Evolutionary conservation across 2,797 vertebrate species (phyloP), one percentile per base, ranked within the genome.

Genomic region (Ctenosaura bakeri): DNA sequence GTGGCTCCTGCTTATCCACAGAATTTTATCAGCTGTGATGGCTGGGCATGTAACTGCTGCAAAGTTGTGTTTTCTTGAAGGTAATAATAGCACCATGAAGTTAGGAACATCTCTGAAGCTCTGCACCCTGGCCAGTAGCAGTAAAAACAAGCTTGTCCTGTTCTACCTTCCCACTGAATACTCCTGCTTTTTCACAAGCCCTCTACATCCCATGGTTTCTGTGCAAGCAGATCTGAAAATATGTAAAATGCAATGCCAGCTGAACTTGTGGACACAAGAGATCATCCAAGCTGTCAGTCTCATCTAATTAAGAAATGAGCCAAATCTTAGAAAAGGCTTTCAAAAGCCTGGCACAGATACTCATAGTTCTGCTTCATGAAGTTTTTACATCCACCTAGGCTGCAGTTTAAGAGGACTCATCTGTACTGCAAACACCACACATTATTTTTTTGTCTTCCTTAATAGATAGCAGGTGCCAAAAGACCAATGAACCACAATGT

Each of bases 371-470:
- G 52, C 64, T 81, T 73, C 29, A 88, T 76, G 38, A n/a, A 76
- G 20, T 20, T 83, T 73, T 82, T 59, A 88, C 42, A 22, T 16
- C 26, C 78, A 83, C 35, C 76, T 59, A 35, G 46, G 42, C 71
- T 42, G 35, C 35, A 42, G 42, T 56, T 54, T 52, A 64, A 71
- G 18, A 59, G 35, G 52, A 35, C 13, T 80, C 50, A 79, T 18
- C n/a, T 46, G 62, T 66, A 16, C 32, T 77, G 74, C 22, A 20
- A 79, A 69, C 26, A 56, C 6, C 42, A 16, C 59, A 71, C 20
- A 16, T 71, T 35, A 50, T 85, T 80, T 89, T 89, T 29, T 18
- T 69, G 69, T 85, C 83, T 85, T 52, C 74, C 83, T 89, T 74
- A 59, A 38, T 66, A 85, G 24, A 5, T 54, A 46, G 22, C 38